phyloP scores from a whole-genome alignment of 23 tunicate genomes.

The Clavelina lepadiformis region DNA sequence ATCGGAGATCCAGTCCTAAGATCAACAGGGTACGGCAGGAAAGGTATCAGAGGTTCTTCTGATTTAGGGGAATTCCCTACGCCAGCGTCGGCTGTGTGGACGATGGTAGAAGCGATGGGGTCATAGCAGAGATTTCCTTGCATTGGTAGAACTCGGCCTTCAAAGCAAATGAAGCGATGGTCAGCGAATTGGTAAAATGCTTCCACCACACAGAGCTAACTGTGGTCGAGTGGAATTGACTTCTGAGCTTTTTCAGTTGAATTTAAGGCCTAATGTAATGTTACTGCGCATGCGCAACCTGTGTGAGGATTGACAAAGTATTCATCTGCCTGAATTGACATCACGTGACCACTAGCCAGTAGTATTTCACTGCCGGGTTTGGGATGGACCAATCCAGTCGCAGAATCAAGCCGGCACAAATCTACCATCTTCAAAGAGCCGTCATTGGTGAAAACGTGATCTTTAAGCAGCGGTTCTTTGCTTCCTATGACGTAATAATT shows the following conservation, averaged over 20 bases:
- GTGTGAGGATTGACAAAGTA: constrained; percentile 85
- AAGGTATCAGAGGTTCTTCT: constrained; percentile 75
- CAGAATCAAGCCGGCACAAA: constrained; percentile 36
- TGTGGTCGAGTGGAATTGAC: too few species aligned
- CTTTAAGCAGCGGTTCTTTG: constrained; percentile 22
- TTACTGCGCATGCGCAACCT: too few species aligned
- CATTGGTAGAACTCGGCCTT: constrained; percentile 73
- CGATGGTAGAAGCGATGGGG: constrained; percentile 58
- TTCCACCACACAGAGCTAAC: too few species aligned
- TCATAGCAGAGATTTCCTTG: constrained; percentile 90
- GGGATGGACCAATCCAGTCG: constrained; percentile 46
- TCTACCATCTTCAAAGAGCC: constrained; percentile 56
- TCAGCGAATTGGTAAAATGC: too few species aligned
- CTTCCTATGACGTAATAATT: constrained; percentile 26
- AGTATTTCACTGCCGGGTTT: constrained; percentile 56
- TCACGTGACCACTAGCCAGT: constrained; percentile 72
- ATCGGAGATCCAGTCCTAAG: constrained; percentile 28
- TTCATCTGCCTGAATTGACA: constrained; percentile 50
- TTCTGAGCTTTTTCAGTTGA: too few species aligned
- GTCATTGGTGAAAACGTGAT: constrained; percentile 59
- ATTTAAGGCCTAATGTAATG: too few species aligned
- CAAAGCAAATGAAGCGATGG: background rate
- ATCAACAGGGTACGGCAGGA: constrained; percentile 73
- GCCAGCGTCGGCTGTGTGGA: constrained; percentile 58
- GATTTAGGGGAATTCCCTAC: constrained; percentile 29